These are phyloP conservation scores for Hirtodrosophila duncani DNA, from an alignment of 2,888 invertebrate species.

Conservation along the genomic window DNA sequence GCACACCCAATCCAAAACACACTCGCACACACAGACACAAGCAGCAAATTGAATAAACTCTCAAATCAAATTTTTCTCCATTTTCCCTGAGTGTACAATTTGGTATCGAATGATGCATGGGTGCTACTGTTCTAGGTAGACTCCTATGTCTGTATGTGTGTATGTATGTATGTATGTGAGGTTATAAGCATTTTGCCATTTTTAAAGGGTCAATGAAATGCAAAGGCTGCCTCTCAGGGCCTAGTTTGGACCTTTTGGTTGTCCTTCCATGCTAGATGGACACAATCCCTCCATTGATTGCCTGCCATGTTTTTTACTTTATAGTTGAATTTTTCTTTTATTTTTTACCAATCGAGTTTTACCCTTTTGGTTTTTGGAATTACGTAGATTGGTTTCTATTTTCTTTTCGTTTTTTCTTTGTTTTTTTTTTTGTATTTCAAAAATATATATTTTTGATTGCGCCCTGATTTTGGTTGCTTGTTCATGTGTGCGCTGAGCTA, in stretches of 20 bases:
- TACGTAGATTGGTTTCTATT: not conserved
- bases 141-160: conserved; percentile 4
- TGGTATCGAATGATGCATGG: conserved; percentile 46
- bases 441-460: conserved; percentile 3
- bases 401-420: not conserved
- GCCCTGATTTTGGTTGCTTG: not conserved
- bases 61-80: conserved; percentile 70
- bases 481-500: not conserved
- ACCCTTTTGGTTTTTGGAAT: no score
- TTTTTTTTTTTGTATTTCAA: not conserved
- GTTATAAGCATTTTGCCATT: conserved; percentile 48
- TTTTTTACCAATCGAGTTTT: no score
- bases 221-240: conserved; percentile 48
- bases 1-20: conserved; percentile 8
- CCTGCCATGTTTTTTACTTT: conserved; percentile 7
- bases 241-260: conserved; percentile 13
- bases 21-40: conserved; percentile 16
- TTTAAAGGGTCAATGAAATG: conserved; percentile 71
- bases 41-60: conserved; percentile 68
- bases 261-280: conserved; percentile 12
- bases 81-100: conserved; percentile 52
- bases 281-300: conserved; percentile 18
- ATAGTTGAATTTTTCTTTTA: conserved; percentile 7
- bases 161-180: conserved; percentile 9
- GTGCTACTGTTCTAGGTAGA: conserved; percentile 29